A percentile compares a stretch with the other conserved stretches of the same genome.
Evolutionary conservation across 30 jellyfish, hydroid and myxozoan genomes (phyloP).

Genomic region (Rhopilema esculentum): DNA sequence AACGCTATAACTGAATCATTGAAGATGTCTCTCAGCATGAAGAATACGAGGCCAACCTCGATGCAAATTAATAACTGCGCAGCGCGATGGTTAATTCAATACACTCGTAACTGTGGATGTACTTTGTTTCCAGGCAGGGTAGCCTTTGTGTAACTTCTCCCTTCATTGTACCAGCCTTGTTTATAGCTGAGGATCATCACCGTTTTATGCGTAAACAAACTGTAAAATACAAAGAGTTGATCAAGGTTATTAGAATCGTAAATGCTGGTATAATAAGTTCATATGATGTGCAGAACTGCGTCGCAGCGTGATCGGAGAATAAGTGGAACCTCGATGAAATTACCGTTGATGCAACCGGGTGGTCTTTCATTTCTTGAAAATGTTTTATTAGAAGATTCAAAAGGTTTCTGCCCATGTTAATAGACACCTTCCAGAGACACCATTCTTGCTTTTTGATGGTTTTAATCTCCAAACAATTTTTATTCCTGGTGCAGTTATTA

Average conservation of each 20-base stretch:
- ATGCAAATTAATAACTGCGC: slow-evolving; percentile 27
- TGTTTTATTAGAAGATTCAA: not conserved
- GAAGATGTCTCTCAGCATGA: slow-evolving; percentile 51
- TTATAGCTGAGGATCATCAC: slow-evolving; percentile 17
- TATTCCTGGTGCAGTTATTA: not conserved
- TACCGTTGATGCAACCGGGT: not conserved
- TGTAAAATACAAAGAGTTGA: slow-evolving; percentile 9
- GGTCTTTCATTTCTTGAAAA: slow-evolving; percentile 1
- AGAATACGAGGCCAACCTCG: slow-evolving; percentile 65
- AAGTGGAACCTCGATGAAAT: slow-evolving; percentile 30
- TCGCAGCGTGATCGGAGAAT: slow-evolving; percentile 35
- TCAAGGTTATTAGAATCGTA: slow-evolving; percentile 21
- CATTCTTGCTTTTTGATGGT: not conserved
- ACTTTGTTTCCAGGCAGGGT: not conserved
- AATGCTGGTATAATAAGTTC: slow-evolving; percentile 32
- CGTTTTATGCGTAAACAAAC: slow-evolving; percentile 47
- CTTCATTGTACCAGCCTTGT: not conserved
- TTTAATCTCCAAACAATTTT: not conserved
- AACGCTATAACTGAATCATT: slow-evolving; percentile 7
- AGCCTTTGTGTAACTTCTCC: not conserved
- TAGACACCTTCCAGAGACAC: not conserved
- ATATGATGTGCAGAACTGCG: slow-evolving; percentile 46
- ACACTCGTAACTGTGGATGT: not conserved
- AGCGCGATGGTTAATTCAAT: not conserved
- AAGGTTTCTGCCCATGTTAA: not conserved